Conservation (phyloP, 2,113 vertebrate species). For the Danionella cerebrum region DNA sequence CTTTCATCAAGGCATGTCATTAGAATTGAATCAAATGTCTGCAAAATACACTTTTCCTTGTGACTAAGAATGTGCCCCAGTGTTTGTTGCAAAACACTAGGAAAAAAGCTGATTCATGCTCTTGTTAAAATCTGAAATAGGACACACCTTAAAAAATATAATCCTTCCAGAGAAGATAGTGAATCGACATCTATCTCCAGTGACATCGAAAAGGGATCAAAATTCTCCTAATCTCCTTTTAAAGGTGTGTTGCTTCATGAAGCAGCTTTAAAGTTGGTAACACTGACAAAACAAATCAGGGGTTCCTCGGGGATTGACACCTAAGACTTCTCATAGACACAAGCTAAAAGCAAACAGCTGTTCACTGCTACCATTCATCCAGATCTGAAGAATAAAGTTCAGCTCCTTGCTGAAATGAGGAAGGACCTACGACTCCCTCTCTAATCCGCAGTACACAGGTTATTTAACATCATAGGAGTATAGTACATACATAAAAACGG, state of each 20-base stretch:
- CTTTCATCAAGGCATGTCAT: not conserved
- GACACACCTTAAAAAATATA: not conserved
- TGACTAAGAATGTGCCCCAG: not conserved
- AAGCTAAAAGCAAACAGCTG: not conserved
- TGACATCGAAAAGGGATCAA: not conserved
- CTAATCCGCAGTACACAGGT: not conserved
- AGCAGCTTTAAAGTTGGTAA: not conserved
- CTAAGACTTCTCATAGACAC: not conserved
- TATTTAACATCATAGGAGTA: not conserved
- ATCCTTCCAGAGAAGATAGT: no score
- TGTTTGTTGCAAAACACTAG: not conserved
- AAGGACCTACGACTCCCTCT: not conserved
- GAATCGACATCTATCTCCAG: no score
- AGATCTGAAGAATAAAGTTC: not conserved
- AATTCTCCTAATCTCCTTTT: constrained; percentile 14
- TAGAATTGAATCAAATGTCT: no score
- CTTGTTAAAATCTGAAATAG: not conserved
- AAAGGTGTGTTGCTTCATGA: not conserved
- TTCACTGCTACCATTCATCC: not conserved
- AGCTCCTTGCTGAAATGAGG: not conserved
- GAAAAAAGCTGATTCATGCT: not conserved
- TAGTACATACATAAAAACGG: constrained; percentile 14
- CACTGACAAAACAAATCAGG: not conserved
- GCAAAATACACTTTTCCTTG: no score
- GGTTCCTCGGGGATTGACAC: not conserved